Evolutionary conservation across 2,888 invertebrate genomes (phyloP).

Genomic region (Schizotus pectinicornis): DNA sequence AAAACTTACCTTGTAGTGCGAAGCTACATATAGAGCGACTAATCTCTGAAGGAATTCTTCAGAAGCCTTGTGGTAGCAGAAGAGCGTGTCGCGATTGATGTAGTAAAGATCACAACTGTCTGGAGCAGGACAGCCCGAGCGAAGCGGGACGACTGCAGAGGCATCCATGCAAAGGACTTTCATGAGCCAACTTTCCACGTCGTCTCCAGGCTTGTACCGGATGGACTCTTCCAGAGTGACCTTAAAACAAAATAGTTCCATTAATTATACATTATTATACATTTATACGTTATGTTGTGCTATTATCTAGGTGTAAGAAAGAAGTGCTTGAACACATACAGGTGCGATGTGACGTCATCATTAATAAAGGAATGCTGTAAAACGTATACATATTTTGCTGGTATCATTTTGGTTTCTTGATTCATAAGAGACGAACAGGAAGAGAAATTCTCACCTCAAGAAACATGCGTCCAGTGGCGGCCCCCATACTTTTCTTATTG

Average conservation of each 20-base stretch:
- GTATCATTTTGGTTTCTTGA: no score
- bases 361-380: no score
- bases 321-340: no score
- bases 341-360: no score
- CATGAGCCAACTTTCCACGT: slow-evolving; percentile 91
- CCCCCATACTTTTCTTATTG: slow-evolving; percentile 56
- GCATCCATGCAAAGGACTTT: slow-evolving; percentile 90
- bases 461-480: slow-evolving; percentile 62
- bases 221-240: slow-evolving; percentile 92
- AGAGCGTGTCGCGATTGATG: slow-evolving; percentile 90
- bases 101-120: slow-evolving; percentile 87
- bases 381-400: no score
- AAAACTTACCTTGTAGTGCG: slow-evolving; percentile 87
- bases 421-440: neutral
- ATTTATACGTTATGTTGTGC: no score
- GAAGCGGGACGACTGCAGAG: slow-evolving; percentile 68
- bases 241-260: no score
- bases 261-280: no score
- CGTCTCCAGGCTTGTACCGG: slow-evolving; percentile 86
- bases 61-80: slow-evolving; percentile 94
- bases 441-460: slow-evolving; percentile 60
- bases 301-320: no score
- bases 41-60: slow-evolving; percentile 91
- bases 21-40: slow-evolving; percentile 93
- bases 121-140: slow-evolving; percentile 88